These are phyloP conservation scores for Arremon aurantiirostris DNA, from an alignment of 2,797 vertebrate genomes.

Conservation along the genomic window DNA sequence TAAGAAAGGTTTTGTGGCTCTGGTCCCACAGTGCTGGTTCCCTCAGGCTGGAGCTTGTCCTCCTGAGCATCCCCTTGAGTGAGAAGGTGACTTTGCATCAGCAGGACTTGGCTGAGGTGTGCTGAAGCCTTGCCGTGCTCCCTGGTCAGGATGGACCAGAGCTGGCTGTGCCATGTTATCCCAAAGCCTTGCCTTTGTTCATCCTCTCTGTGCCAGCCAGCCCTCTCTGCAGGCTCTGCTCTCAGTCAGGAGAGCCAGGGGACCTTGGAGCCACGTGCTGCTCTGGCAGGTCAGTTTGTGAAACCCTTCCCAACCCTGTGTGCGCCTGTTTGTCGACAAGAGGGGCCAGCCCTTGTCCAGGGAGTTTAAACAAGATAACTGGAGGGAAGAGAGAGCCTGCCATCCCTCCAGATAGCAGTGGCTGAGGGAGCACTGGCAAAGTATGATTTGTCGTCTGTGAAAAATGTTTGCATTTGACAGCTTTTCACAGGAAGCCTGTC, in stretches of 20 bases:
- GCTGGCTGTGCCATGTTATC: background rate
- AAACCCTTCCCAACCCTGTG: background rate
- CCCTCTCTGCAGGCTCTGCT: background rate
- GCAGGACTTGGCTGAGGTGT: background rate
- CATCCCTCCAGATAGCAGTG: background rate
- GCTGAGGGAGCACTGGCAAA: background rate
- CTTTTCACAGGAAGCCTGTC: conserved; percentile 62
- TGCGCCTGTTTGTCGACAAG: background rate
- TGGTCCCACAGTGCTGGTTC: background rate
- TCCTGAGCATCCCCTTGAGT: background rate
- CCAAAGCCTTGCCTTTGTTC: fast-evolving
- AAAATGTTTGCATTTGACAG: conserved; percentile 54
- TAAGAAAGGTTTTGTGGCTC: background rate
- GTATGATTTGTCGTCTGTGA: conserved; percentile 54
- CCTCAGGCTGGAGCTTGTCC: fast-evolving
- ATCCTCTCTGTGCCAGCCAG: background rate
- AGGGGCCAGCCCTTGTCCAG: background rate
- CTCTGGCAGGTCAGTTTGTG: fast-evolving
- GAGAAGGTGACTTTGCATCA: background rate
- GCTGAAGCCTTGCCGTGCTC: background rate
- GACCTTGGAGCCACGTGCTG: background rate
- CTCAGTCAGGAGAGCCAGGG: background rate
- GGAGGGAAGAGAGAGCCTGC: background rate
- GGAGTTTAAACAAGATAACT: conserved; percentile 24
- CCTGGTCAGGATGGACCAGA: background rate